Evolutionary conservation across 2,888 invertebrate species (phyloP).

Genomic region (Caenorhabditis doughertyi): DNA sequence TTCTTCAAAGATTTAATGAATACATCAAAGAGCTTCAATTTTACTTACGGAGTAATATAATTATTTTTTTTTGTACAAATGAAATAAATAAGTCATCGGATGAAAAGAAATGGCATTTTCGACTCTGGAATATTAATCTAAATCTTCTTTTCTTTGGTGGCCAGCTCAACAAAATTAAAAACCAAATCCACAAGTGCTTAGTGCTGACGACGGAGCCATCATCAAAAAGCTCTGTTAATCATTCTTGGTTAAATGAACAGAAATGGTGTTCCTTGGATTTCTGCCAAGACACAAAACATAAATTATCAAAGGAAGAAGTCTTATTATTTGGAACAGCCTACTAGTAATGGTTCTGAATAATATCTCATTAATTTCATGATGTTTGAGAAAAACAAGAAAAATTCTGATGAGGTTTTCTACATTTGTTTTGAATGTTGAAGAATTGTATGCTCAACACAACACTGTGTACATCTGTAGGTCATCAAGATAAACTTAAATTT

Average conservation of each 20-base stretch:
- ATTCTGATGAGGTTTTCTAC: background rate
- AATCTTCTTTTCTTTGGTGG: background rate
- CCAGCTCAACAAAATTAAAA: background rate
- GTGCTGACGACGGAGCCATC: conserved; percentile 28
- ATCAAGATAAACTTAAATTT: too few relatives aligned
- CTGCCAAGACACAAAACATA: conserved; percentile 23
- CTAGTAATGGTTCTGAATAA: background rate
- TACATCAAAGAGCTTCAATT: conserved; percentile 40
- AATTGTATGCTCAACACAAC: too few relatives aligned
- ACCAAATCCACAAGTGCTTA: conserved; percentile 2
- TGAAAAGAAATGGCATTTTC: too few relatives aligned
- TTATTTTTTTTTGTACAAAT: background rate
- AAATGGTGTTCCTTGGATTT: conserved; percentile 25
- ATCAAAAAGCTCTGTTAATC: conserved; percentile 5
- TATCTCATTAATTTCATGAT: conserved; percentile 22
- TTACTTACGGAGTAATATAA: conserved; percentile 40
- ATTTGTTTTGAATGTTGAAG: too few relatives aligned
- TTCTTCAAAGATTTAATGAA: conserved; percentile 56
- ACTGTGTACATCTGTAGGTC: too few relatives aligned
- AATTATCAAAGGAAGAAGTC: conserved; percentile 1
- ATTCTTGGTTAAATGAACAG: conserved; percentile 43
- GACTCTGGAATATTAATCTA: background rate
- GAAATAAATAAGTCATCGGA: background rate
- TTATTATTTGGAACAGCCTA: background rate
- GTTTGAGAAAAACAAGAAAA: background rate